phyloP scores from a whole-genome alignment of 1,140 invertebrate species.

The Anastrepha ludens region DNA sequence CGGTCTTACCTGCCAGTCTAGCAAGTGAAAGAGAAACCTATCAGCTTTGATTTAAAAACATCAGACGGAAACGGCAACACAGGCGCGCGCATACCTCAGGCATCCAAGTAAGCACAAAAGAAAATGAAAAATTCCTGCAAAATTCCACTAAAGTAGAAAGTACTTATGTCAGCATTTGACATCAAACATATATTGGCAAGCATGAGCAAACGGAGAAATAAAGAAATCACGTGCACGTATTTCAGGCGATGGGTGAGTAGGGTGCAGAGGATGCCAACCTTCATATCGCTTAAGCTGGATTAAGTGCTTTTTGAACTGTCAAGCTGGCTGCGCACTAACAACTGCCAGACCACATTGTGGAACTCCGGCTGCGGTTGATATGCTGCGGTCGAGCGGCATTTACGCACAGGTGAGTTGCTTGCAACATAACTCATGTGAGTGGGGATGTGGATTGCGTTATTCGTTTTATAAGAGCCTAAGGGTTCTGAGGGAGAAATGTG shows the following conservation, averaged over 20 bases:
- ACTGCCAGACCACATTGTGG: not conserved
- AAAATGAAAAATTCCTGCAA: constrained; percentile 12
- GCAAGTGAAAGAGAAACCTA: too few relatives aligned
- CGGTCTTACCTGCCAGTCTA: too few relatives aligned
- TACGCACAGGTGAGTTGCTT: not conserved
- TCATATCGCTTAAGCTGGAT: constrained; percentile 14
- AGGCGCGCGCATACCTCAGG: not conserved
- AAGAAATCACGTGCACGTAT: not conserved
- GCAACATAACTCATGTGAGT: not conserved
- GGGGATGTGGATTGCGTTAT: not conserved
- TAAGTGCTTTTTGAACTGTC: constrained; percentile 34
- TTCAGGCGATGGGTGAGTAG: not conserved
- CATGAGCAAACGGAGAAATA: not conserved
- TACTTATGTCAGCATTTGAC: constrained; percentile 15
- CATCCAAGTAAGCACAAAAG: not conserved
- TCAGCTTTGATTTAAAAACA: too few relatives aligned
- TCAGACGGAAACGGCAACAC: too few relatives aligned
- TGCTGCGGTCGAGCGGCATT: not conserved
- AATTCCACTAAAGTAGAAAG: not conserved
- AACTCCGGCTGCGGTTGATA: not conserved
- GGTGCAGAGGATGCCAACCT: not conserved
- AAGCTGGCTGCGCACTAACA: constrained; percentile 8
- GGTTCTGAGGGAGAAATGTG: not conserved
- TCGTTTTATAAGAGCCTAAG: not conserved
- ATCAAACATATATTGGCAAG: not conserved